Evolutionary conservation across 2,113 vertebrate species (phyloP), one percentile per base, ranked within the genome.

Genomic region (Sceloporus tristichus): DNA sequence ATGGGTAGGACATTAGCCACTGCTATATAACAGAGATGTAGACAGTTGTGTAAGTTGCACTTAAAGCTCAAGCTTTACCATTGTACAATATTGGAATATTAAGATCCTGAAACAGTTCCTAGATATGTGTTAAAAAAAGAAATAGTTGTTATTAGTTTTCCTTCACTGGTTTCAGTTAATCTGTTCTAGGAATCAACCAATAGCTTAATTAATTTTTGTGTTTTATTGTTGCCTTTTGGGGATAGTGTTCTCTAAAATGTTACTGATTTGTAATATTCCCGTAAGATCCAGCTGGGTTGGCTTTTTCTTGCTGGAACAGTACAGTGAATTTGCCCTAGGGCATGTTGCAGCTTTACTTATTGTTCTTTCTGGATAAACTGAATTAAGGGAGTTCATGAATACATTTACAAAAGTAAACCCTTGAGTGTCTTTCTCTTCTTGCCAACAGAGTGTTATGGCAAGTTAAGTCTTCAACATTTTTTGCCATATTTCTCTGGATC

Each of bases 151-250:
- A 66, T 92, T 90, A 78, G 85, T 91, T 91, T 90, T 86, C 89
- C 82, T 92, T 93, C 89, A 86, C 92, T 87, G 88, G 59, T 18
- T 48, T 66, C 77, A 86, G 87, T 13, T 94, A 94, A 95, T 96
- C 95, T 96, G 71, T 79, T 86, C 27, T 53, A 94, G 84, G 68
- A 89, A 96, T 96, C 92, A 78, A 85, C 59, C 59, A 59, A 84
- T 0, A 27, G 70, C 76, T 92, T 97, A 96, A 97, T 91, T 93
- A 94, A 90, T 85, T 94, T 96, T 59, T 84, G 76, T 59, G 68
- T 85, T 95, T 96, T 95, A 94, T 92, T 84, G 87, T 53, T 95
- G 88, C 86, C 91, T 90, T 2, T 62, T 91, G 87, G 87, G 38
- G 34, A 59, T 21, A 16, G 34, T 68, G 40, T 19, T 38, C 54